Evolutionary conservation across 2,797 vertebrate genomes (phyloP), one percentile per base, ranked within the genome.

Genomic region (Adelosebastes latens): DNA sequence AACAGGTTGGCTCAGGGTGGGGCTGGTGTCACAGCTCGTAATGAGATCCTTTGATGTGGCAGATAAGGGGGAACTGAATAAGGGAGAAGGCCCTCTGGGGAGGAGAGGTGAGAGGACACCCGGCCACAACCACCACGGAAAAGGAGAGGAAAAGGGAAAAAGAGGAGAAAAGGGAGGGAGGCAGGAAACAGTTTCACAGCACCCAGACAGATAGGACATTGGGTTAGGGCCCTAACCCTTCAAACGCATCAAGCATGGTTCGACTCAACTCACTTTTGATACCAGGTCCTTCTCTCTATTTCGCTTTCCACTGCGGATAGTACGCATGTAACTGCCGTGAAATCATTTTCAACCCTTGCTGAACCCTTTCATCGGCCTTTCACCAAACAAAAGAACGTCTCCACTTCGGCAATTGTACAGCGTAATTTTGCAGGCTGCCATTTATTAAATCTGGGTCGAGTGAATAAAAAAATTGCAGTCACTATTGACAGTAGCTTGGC

Each of bases 31-130:
- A 93, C 93, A 90, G 93, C 91, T 91, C 71, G 84, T 94, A 95
- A 95, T 95, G 93, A 95, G 94, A 95, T 93, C 93, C 93, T 96
- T 96, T 96, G 95, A 96, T 96, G 95, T 96, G 92, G 92, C 94
- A 93, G 95, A 95, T 94, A 93, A 93, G 89, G 89, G 84, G 89
- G 92, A 91, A 87, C 74, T 62, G 90, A 90, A 88, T 76, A 67
- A 87, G 86, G 80, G 81, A 88, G 82, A 86, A 73, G 74, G 81
- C 81, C 90, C 89, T 93, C 86, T 70, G 82, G 90, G 91, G 85
- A 89, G 79, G 86, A 82, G 89, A 93, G 90, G 88, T 88, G 91
- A 94, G 88, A 88, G 91, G 92, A 95, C 87, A 88, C 84, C 90
- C 53, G 64, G 75, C 85, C 84, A 82, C 79, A 82, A 53, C 70